A percentile compares a stretch with the other conserved stretches of the same genome.
Conservation (phyloP, 1,140 invertebrate species). For the Vanessa atalanta region DNA sequence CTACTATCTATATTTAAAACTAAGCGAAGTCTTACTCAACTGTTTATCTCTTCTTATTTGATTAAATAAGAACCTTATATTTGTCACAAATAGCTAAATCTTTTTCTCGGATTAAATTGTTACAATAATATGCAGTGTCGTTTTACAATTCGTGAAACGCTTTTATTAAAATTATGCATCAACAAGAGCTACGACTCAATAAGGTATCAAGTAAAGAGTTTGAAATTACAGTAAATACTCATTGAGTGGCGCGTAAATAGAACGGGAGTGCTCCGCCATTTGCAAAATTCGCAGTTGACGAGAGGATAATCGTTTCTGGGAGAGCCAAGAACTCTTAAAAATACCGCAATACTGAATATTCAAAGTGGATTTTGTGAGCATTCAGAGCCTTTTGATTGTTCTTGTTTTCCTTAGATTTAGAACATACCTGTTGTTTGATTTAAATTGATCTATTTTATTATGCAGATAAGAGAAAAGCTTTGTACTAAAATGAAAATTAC, state of each 20-base stretch:
- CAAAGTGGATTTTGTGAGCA: constrained; percentile 30
- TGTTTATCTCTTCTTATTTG: too few species aligned
- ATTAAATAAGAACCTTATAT: not conserved
- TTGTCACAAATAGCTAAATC: not conserved
- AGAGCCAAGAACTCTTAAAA: constrained; percentile 40
- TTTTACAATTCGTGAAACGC: constrained; percentile 10
- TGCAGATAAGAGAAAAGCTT: not conserved
- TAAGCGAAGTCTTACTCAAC: too few species aligned
- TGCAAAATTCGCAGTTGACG: constrained; percentile 33
- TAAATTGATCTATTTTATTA: not conserved
- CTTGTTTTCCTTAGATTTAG: not conserved
- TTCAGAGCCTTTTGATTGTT: constrained; percentile 6
- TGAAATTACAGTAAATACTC: constrained; percentile 50
- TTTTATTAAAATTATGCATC: constrained; percentile 11
- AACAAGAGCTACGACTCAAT: constrained; percentile 26
- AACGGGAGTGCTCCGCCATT: constrained; percentile 40
- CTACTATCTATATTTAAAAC: too few species aligned
- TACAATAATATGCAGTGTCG: constrained; percentile 6
- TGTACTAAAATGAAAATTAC: too few species aligned
- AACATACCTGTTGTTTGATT: not conserved
- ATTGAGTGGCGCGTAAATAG: constrained; percentile 43
- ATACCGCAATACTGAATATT: constrained; percentile 42
- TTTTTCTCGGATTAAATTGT: not conserved
- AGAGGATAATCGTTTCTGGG: constrained; percentile 51
- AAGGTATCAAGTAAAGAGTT: constrained; percentile 35